Conservation (phyloP, 2,113 vertebrate genomes). For the Gopherus flavomarginatus region DNA sequence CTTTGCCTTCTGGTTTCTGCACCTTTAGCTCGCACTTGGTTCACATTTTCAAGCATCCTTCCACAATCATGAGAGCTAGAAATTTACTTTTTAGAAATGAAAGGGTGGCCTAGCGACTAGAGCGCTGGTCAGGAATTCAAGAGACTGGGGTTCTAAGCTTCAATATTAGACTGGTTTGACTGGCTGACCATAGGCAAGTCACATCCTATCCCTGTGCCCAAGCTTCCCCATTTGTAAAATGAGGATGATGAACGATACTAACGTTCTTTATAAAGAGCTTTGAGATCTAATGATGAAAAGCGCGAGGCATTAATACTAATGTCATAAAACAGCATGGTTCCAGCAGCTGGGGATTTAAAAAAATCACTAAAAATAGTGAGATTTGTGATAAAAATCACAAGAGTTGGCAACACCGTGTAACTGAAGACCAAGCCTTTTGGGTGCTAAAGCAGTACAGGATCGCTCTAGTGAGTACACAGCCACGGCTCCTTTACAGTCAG, state of each 20-base stretch:
- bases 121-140: accelerated
- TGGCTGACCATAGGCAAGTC: not conserved
- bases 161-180: not conserved
- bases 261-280: not conserved
- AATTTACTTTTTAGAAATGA: accelerated
- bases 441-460: not conserved
- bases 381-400: accelerated
- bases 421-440: not conserved
- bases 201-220: not conserved
- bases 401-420: accelerated
- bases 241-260: not conserved
- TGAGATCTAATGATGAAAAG: not conserved
- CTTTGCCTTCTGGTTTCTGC: not conserved
- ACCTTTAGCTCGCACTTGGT: accelerated
- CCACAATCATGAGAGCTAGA: not conserved
- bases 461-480: not conserved
- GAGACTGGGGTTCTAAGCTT: not conserved
- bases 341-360: not conserved
- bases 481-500: not conserved
- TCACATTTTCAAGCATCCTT: not conserved
- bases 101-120: not conserved
- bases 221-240: not conserved
- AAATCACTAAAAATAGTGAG: not conserved
- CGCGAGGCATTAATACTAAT: not conserved
- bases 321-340: not conserved